A percentile compares a stretch with the other conserved stretches of the same genome.
phyloP scores from a whole-genome alignment of 2,888 invertebrate genomes.

The Muschampia plurimacula region DNA sequence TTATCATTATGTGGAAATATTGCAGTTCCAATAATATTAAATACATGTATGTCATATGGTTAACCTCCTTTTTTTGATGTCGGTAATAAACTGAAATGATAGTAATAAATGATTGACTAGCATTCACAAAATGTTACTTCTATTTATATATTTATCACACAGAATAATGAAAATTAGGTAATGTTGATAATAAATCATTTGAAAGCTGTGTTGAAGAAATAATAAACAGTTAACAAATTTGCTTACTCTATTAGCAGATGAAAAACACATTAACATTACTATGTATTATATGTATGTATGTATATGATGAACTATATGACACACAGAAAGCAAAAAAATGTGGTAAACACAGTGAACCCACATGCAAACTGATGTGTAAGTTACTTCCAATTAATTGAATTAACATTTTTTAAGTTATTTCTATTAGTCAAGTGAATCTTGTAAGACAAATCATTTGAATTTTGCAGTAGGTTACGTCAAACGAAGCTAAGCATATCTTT shows the following conservation, averaged over 20 bases:
- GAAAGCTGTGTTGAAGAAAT: not conserved
- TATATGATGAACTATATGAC: slow-evolving; percentile 40
- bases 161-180: too few relatives aligned
- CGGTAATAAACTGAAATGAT: too few relatives aligned
- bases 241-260: slow-evolving; percentile 22
- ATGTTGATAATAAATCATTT: not conserved
- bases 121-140: too few relatives aligned
- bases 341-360: slow-evolving; percentile 65
- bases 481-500: slow-evolving; percentile 77
- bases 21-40: too few relatives aligned
- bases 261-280: slow-evolving; percentile 11
- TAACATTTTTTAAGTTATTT: slow-evolving; percentile 37
- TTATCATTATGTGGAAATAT: too few relatives aligned
- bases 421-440: slow-evolving; percentile 47
- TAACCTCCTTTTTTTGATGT: too few relatives aligned
- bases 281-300: not conserved
- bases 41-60: too few relatives aligned
- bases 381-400: slow-evolving; percentile 27
- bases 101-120: too few relatives aligned
- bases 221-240: slow-evolving; percentile 23
- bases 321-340: slow-evolving; percentile 55
- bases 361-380: slow-evolving; percentile 65
- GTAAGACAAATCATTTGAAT: slow-evolving; percentile 51
- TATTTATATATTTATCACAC: too few relatives aligned
- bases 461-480: slow-evolving; percentile 80